A percentile compares a stretch with the other conserved stretches of the same genome.
phyloP scores from a whole-genome alignment of 1,140 invertebrate species.

The Doryteuthis pealeii region DNA sequence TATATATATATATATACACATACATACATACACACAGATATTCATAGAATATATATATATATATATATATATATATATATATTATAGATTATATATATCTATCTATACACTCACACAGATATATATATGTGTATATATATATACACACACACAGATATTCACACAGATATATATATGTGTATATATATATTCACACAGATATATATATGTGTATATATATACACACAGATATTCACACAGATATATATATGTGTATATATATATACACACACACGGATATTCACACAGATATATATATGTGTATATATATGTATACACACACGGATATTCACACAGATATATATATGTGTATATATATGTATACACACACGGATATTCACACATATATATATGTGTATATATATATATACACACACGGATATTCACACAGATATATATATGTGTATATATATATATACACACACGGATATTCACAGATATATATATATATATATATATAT shows the following conservation, averaged over 20 bases:
- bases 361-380: neutral
- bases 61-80: slow-evolving; percentile 1
- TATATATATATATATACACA: neutral
- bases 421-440: no score
- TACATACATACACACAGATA: neutral
- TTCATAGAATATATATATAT: neutral
- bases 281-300: neutral
- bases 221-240: neutral
- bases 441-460: no score
- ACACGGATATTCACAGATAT: no score
- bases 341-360: neutral
- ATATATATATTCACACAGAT: neutral
- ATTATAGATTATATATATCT: neutral
- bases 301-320: neutral
- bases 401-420: no score
- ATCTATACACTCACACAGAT: no score
- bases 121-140: neutral
- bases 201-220: neutral
- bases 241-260: neutral
- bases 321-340: neutral
- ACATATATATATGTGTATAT: neutral
- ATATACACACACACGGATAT: neutral
- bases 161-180: neutral
- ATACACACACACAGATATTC: neutral
- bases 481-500: no score